Conservation (phyloP, 2,797 vertebrate species). For the Acanthiza pusilla region DNA sequence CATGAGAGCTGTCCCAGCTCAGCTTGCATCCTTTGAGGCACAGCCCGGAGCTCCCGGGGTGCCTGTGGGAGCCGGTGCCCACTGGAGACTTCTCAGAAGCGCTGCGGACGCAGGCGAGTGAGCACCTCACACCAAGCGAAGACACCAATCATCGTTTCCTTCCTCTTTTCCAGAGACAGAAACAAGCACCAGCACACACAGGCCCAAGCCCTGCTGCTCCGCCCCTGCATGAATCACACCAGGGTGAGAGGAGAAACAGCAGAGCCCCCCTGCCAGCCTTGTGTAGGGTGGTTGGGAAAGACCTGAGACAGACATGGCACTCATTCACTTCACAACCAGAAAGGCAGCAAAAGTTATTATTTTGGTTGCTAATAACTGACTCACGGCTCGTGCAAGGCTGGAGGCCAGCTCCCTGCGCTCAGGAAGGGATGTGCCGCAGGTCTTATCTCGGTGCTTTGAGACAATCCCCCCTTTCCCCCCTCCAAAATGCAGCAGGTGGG, state of each 20-base stretch:
- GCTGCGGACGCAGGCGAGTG: fast-evolving
- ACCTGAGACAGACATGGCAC: not conserved
- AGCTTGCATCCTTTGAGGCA: fast-evolving
- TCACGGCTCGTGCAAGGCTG: not conserved
- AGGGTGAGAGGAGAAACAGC: not conserved
- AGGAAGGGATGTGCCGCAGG: not conserved
- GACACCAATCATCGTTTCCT: slow-evolving; percentile 43
- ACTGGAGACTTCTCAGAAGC: not conserved
- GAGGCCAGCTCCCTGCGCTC: fast-evolving
- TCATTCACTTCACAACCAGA: not conserved
- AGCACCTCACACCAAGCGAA: not conserved
- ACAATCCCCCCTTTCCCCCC: too few relatives aligned
- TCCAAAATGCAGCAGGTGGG: not conserved
- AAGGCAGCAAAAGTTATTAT: not conserved
- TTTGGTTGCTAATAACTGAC: not conserved
- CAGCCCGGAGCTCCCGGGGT: not conserved
- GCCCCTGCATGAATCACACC: not conserved
- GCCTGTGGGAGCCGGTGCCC: fast-evolving
- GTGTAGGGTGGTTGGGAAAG: not conserved
- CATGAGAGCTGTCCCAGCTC: fast-evolving
- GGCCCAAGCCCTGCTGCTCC: not conserved
- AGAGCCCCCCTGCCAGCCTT: not conserved
- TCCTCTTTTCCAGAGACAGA: slow-evolving; percentile 63
- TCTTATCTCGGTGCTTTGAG: not conserved
- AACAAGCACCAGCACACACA: not conserved